A percentile compares a stretch with the other conserved stretches of the same genome.
Evolutionary conservation across 2,888 invertebrate species (phyloP).

Genomic region (Drosophila atripex): DNA sequence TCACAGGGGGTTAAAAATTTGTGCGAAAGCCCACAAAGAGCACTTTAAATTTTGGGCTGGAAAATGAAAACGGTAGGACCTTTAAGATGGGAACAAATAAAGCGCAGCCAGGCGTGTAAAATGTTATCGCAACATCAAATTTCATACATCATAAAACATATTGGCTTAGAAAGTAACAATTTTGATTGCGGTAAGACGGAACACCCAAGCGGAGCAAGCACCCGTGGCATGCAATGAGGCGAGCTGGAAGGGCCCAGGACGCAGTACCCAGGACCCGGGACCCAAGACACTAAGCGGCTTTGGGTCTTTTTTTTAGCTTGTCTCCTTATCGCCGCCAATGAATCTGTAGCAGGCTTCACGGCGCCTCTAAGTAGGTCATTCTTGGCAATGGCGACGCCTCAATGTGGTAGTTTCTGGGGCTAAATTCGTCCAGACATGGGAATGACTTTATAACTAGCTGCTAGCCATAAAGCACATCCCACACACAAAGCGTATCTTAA

Average conservation of each 20-base stretch:
- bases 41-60: slow-evolving; percentile 46
- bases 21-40: slow-evolving; percentile 24
- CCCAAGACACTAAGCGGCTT: slow-evolving; percentile 48
- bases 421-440: slow-evolving; percentile 21
- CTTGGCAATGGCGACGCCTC: slow-evolving; percentile 32
- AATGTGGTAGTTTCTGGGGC: slow-evolving; percentile 54
- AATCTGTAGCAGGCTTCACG: slow-evolving; percentile 60
- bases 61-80: slow-evolving; percentile 7
- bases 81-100: slow-evolving; percentile 54
- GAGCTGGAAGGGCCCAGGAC: slow-evolving; percentile 48
- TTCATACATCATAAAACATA: slow-evolving; percentile 82
- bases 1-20: slow-evolving; percentile 37
- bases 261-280: slow-evolving; percentile 40
- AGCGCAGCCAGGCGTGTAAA: slow-evolving; percentile 74
- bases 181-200: slow-evolving; percentile 76
- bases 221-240: slow-evolving; percentile 66
- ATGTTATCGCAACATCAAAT: slow-evolving; percentile 81
- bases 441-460: slow-evolving; percentile 78
- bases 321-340: slow-evolving; percentile 63
- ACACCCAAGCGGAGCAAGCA: slow-evolving; percentile 56
- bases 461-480: slow-evolving; percentile 49
- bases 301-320: slow-evolving; percentile 17
- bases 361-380: slow-evolving; percentile 59
- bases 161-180: slow-evolving; percentile 81
- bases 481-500: not conserved